Evolutionary conservation across 2,113 vertebrate genomes (phyloP).

Genomic region (Pandion haliaetus): DNA sequence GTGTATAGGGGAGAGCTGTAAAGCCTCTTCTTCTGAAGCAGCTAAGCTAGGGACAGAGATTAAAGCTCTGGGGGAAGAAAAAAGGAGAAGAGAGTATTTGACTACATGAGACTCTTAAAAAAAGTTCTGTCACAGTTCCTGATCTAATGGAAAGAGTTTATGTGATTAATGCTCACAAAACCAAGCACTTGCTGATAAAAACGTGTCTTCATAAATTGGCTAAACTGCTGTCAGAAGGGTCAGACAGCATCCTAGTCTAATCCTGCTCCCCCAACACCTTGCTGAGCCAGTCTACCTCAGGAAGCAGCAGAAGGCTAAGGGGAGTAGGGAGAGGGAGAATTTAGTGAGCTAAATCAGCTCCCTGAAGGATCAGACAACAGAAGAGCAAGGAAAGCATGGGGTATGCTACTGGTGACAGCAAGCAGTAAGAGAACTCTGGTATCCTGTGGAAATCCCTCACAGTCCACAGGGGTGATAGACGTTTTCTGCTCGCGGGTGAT

Average conservation of each 20-base stretch:
- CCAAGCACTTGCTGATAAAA: not conserved
- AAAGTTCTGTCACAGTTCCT: not conserved
- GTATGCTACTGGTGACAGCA: not conserved
- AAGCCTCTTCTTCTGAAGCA: not conserved
- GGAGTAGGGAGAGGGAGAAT: not conserved
- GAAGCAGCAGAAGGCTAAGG: not conserved
- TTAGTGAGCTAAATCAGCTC: not conserved
- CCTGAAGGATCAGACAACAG: not conserved
- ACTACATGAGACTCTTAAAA: not conserved
- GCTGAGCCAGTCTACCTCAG: not conserved
- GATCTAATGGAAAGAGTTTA: not conserved
- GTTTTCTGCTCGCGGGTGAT: not conserved
- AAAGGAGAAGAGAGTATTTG: not conserved
- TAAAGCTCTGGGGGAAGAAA: not conserved
- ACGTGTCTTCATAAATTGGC: not conserved
- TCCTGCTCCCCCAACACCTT: not conserved
- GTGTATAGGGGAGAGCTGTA: not conserved
- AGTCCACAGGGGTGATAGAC: not conserved
- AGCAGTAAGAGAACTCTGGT: not conserved
- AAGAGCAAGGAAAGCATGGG: not conserved
- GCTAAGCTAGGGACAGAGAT: not conserved
- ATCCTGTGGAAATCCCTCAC: not conserved
- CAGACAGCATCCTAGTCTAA: not conserved
- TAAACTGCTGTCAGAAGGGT: not conserved
- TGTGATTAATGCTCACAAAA: not conserved